Base-by-base conservation (phyloP, 2,888 invertebrate genomes). In the Calameuta idolon region DNA sequence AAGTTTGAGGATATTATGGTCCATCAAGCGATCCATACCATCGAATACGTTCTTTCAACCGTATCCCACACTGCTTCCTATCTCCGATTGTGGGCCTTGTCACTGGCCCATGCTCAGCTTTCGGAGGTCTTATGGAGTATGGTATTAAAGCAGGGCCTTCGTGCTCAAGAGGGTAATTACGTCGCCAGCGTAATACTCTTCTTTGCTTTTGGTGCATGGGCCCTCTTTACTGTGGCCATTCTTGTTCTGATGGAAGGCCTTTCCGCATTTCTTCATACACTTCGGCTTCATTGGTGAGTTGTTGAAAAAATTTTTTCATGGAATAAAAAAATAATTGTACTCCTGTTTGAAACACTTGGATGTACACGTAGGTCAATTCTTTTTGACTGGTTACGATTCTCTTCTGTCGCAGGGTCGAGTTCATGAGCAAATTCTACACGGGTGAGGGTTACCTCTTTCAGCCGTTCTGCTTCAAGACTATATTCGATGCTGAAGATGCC, bases 1-100 rank as follows among this genome's bases (percentile, higher is more conserved):
- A 93, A 85, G 80, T 95, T 98, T 92, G 94, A 96, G 83, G 98
- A 98, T 90, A 92, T 98, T 85, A 96, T 97, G 93, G 98, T 99
- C 87, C 96, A 98, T 91, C 98, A 98, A 90, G 96, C 95, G 31
- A 99, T 99, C 87, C 98, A 99, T 92, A 99, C 99, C 1, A 98
- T 99, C 81, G 99, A 99, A 93, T 99, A 97, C 89, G 97, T 98
- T 82, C 94, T 99, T 82, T 98, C 98, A 87, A 98, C 98, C 79
- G 96, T 99, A 84, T 98, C 98, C 0, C 98, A 99, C 90, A 99
- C 99, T 0, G 99, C 99, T 1, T 98, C 98, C 0, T 99, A 99
- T 91, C 94, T 99, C 71, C 97, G 99, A 87, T 93, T 99, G 82
- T 99, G 99, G 99, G 99, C 99, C 12, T 92, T 99, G 85, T 98